Evolutionary conservation across 2,113 vertebrate genomes (phyloP), one percentile per base, ranked within the genome.

Genomic region (Tupaia tana): DNA sequence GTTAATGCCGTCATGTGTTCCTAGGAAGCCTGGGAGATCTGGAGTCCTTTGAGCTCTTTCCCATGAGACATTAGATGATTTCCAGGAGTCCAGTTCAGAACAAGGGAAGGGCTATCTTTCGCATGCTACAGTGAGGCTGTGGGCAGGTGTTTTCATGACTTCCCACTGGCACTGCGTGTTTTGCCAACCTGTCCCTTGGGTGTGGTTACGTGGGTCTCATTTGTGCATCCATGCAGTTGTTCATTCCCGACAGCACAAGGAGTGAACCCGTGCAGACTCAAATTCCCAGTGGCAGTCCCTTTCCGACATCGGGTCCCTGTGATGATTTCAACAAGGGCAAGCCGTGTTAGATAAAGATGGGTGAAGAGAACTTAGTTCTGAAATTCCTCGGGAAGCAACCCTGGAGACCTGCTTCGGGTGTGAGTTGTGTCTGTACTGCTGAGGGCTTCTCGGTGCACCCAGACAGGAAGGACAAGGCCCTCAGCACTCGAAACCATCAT

Each of bases 371-470:
- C 69, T 71, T 54, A 67, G 56, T 71, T 15, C 24, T 71, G 11
- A 52, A 43, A 54, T 43, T 92, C 22, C 31, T 66, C 77, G 11
- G 25, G 19, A 59, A 91, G n/a, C 63, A 80, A 7, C 14, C 7
- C 0, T 19, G 61, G n/a, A 54, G 59, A 29, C 31, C 27, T 64
- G 7, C 54, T 64, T 71, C 27, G 77, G 19, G 69, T 22, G 14
- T 13, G 13, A 3, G 27, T 9, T 56, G 0, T 7, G 0, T 75
- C 63, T n/a, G 19, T 75, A 1, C 34, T 31, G 12, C 10, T 43
- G 19, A 66, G 6, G 58, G 22, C 12, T 24, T 27, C 43, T 43
- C 43, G 43, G 43, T 43, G 43, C 43, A 43, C 43, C 43, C 43
- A 43, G 43, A 43, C 43, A 43, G 43, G 43, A 43, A 43, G 43